Evolutionary conservation across 2,113 vertebrate species (phyloP).

Genomic region (Chionis minor): DNA sequence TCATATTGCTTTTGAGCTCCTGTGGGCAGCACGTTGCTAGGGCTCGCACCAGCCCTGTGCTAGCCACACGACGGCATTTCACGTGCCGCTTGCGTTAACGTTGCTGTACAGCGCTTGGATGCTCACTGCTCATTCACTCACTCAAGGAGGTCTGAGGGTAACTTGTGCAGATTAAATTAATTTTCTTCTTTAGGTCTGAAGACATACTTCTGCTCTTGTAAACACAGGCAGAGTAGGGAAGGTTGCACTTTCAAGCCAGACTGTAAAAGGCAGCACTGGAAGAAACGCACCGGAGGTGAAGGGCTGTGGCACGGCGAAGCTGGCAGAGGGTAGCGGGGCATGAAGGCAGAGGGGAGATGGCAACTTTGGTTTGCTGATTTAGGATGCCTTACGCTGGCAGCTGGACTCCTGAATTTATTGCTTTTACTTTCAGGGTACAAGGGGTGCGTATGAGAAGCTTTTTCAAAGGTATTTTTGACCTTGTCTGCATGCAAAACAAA

Average conservation of each 20-base stretch:
- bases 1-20: background rate
- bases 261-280: background rate
- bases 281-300: background rate
- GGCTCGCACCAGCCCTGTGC: background rate
- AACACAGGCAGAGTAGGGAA: background rate
- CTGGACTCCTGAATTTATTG: background rate
- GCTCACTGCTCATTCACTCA: background rate
- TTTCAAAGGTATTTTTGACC: constrained; percentile 7
- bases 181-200: background rate
- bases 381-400: background rate
- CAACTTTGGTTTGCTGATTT: background rate
- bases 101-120: background rate
- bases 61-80: background rate
- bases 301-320: rapidly evolving
- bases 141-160: background rate
- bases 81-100: rapidly evolving
- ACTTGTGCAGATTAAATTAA: background rate
- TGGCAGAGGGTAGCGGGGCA: rapidly evolving
- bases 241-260: background rate
- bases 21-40: background rate
- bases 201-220: background rate
- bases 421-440: background rate
- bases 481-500: background rate
- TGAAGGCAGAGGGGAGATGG: background rate
- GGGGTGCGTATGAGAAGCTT: background rate